Conservation (phyloP, 2,888 invertebrate species). For the Steinernema scapterisci region DNA sequence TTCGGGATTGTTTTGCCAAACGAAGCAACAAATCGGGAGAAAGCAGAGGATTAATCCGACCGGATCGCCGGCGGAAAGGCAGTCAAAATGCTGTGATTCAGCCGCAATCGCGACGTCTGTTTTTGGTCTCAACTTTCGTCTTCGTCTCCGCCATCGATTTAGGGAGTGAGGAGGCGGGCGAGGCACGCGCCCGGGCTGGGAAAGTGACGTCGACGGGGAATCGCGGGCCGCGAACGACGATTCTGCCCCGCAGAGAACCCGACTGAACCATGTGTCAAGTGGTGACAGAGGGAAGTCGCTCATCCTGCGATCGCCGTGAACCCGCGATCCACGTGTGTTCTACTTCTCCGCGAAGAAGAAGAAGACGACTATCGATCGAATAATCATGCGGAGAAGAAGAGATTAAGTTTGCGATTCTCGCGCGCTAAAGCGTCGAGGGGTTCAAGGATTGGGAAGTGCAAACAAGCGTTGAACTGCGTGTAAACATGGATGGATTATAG, state of each 20-base stretch:
- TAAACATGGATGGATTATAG: slow-evolving; percentile 23
- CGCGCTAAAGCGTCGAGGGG: not conserved
- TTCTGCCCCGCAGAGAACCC: not conserved
- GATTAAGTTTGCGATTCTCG: not conserved
- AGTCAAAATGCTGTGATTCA: not conserved
- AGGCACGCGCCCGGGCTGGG: not conserved
- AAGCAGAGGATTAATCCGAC: not conserved
- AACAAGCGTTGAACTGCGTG: slow-evolving; percentile 9
- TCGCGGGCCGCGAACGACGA: slow-evolving; percentile 2
- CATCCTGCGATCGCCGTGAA: slow-evolving; percentile 1
- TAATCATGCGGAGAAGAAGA: not conserved
- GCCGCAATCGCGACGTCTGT: not conserved
- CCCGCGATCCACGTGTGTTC: not conserved
- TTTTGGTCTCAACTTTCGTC: not conserved
- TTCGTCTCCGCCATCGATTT: not conserved
- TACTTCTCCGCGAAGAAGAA: no score
- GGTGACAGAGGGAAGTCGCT: slow-evolving; percentile 1
- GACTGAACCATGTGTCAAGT: slow-evolving; percentile 19
- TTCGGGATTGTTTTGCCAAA: not conserved
- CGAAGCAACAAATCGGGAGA: not conserved
- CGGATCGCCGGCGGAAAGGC: not conserved
- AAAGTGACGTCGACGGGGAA: not conserved
- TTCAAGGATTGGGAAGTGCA: not conserved
- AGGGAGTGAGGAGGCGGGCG: not conserved
- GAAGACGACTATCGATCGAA: no score